Base-by-base conservation (phyloP, 92 coral and sea anemone species). In the Epizoanthus stellaris region DNA sequence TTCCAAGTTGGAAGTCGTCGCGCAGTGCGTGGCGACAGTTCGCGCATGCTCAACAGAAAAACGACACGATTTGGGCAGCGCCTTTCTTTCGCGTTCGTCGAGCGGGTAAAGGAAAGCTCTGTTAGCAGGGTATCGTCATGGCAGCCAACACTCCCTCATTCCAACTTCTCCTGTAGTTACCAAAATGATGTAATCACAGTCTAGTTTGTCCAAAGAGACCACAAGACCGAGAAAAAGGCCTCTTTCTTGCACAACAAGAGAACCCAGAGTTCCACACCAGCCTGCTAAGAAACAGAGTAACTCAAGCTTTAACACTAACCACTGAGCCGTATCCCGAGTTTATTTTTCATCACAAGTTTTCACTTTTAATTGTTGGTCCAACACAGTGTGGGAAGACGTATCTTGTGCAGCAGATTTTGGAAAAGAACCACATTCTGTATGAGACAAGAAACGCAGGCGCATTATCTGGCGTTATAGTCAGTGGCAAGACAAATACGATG, bases 291-390 rank as follows among this genome's bases (percentile, higher is more conserved):
- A n/a, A n/a, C n/a, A n/a, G n/a, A n/a, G n/a, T n/a, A n/a, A n/a
- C n/a, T n/a, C n/a, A n/a, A n/a, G n/a, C 2, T 43, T 43, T 43
- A 4, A 43, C 47, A 19, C 56, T 64, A 52, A 0, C 39, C 75
- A 80, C 85, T 1, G n/a, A 80, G 47, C 85, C 85, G 1, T 80
- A 80, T 80, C 62, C 85, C 13, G 85, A 80, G 17, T 80, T 80
- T 36, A 25, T 5, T 13, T 80, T 80, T 42, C 75, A 62, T 15
- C 85, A 80, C 64, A 80, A 65, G 47, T 80, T 80, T 59, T 80
- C 85, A 0, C 85, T 80, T 9, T 11, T 80, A 25, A 75, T 80
- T 0, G 85, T 80, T 0, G 85, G 73, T 9, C 85, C 85, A 17
- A 40, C 75, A 4, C 85, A 80, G 23, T 80, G 38, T 23, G 85